phyloP scores from a whole-genome alignment of 2,888 invertebrate genomes.

The Troglohyphantes excavatus region DNA sequence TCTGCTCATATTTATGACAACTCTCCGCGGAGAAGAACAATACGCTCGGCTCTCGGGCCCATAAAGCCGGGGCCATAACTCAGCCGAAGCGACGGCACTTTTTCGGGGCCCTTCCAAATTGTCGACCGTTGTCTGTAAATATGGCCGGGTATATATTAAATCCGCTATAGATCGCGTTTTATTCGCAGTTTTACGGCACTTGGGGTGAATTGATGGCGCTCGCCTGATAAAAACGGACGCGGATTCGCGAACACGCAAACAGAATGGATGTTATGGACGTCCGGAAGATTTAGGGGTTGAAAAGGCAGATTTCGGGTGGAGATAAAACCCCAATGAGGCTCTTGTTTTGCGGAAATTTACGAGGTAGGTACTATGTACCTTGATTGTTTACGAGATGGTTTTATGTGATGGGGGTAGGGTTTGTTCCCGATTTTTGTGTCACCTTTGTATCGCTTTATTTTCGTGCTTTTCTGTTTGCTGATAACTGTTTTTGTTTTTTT shows the following conservation, averaged over 20 bases:
- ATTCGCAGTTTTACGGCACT: constrained; percentile 67
- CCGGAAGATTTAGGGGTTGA: constrained; percentile 57
- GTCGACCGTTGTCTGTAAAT: constrained; percentile 61
- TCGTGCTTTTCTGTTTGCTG: too few relatives aligned
- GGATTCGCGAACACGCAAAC: constrained; percentile 56
- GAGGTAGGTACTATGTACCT: constrained; percentile 49
- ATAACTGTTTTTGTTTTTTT: too few relatives aligned
- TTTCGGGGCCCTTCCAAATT: constrained; percentile 35
- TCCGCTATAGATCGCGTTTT: constrained; percentile 68
- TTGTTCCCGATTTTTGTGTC: constrained; percentile 51
- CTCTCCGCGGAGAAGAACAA: constrained; percentile 66
- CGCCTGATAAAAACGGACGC: constrained; percentile 53
- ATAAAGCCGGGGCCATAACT: constrained; percentile 64
- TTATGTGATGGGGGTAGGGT: constrained; percentile 25
- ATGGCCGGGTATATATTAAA: constrained; percentile 69
- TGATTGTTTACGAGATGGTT: constrained; percentile 56
- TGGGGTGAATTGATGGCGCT: constrained; percentile 46
- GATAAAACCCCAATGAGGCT: constrained; percentile 36
- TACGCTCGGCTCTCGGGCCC: constrained; percentile 44
- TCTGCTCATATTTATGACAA: constrained; percentile 75
- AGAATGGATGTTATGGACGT: constrained; percentile 58
- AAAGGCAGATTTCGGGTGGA: constrained; percentile 60
- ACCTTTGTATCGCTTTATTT: too few relatives aligned
- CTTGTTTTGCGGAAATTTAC: constrained; percentile 40
- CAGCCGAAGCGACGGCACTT: constrained; percentile 41